Evolutionary conservation across 2,113 vertebrate genomes (phyloP).

Genomic region (Struthio camelus): DNA sequence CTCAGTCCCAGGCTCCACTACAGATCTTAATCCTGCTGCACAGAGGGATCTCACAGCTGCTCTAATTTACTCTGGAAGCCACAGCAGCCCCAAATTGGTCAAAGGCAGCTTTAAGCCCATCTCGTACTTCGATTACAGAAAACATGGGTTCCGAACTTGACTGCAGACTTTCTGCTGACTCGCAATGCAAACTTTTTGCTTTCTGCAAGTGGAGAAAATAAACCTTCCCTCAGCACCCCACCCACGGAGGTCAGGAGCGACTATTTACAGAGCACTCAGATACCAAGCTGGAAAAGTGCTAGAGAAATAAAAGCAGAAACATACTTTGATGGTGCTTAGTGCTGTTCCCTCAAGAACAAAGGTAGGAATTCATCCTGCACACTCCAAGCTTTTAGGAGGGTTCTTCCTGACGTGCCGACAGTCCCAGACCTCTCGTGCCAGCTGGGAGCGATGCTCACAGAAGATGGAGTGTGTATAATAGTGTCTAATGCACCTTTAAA

Average conservation of each 20-base stretch:
- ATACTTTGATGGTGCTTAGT: accelerated
- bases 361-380: neutral
- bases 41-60: neutral
- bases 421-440: neutral
- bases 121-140: neutral
- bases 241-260: neutral
- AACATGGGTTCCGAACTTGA: accelerated
- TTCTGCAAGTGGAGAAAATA: neutral
- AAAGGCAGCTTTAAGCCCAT: neutral
- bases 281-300: accelerated
- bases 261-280: neutral
- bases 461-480: neutral
- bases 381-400: neutral
- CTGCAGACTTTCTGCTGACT: neutral
- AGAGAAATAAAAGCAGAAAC: neutral
- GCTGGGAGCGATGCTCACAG: neutral
- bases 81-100: neutral
- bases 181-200: neutral
- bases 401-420: neutral
- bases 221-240: neutral
- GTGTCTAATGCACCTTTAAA: neutral
- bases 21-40: neutral
- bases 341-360: neutral
- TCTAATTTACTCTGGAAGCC: neutral
- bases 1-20: neutral